Percentiles rank a stretch among this genome's conserved stretches.
Evolutionary conservation across 2,797 vertebrate species (phyloP).

Genomic region (Menidia menidia): DNA sequence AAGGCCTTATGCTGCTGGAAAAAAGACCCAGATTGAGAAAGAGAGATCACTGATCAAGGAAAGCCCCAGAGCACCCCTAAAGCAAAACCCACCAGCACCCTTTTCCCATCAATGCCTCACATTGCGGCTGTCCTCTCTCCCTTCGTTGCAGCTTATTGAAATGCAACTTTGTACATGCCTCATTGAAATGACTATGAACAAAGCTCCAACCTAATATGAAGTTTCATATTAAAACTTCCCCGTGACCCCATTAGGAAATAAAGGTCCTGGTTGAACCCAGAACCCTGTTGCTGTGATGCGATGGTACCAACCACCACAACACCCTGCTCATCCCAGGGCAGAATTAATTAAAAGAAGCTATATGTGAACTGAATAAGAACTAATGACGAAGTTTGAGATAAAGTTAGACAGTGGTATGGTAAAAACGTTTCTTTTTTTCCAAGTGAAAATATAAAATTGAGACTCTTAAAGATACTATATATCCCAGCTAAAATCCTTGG

Average conservation of each 20-base stretch:
- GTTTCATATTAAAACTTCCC: slow-evolving; percentile 46
- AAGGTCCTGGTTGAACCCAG: too few species aligned
- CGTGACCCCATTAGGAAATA: too few species aligned
- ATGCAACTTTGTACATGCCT: slow-evolving; percentile 65
- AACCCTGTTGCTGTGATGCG: slow-evolving; percentile 26
- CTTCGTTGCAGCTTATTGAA: slow-evolving; percentile 63
- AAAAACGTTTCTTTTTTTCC: not conserved
- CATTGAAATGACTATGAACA: slow-evolving; percentile 68
- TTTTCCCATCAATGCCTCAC: slow-evolving; percentile 73
- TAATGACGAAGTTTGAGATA: slow-evolving; percentile 11
- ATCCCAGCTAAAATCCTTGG: too few species aligned
- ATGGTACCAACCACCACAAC: too few species aligned
- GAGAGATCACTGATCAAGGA: slow-evolving; percentile 74
- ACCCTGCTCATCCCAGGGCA: slow-evolving; percentile 24
- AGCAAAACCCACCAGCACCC: slow-evolving; percentile 66
- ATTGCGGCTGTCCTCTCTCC: slow-evolving; percentile 62
- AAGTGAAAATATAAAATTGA: not conserved
- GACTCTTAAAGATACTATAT: not conserved
- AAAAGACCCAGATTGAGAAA: slow-evolving; percentile 58
- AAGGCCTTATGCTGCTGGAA: slow-evolving; percentile 32
- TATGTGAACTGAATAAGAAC: slow-evolving; percentile 19
- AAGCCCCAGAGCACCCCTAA: slow-evolving; percentile 60
- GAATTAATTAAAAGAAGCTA: slow-evolving; percentile 27
- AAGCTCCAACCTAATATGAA: slow-evolving; percentile 55
- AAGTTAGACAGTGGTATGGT: not conserved